Evolutionary conservation across 2,888 invertebrate genomes (phyloP), one percentile per base, ranked within the genome.

Genomic region (Pristionchus japonicus): DNA sequence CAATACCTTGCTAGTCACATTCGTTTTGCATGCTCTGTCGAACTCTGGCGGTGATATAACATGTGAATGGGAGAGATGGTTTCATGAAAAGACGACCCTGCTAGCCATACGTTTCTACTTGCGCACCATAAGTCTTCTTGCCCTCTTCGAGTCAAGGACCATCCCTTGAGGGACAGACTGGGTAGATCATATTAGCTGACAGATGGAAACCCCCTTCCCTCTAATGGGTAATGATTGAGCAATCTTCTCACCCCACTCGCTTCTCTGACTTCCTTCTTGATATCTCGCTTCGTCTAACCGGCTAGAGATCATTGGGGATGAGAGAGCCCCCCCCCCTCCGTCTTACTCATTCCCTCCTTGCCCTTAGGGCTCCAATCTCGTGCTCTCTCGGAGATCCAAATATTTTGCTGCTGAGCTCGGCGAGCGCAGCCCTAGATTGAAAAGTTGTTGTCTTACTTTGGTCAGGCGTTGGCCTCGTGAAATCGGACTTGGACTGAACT

Each of bases 211-310:
- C 57, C 40, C 77, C 43, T 34, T 77, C 43, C 77, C 77, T 27
- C 77, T 77, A 77, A 77, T 77, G 77, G 77, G 43, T 40, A 77
- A 77, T 77, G 77, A 77, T 77, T 77, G 77, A 77, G 77, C 77
- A 77, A 77, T 77, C 77, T 77, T 77, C 77, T 77, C 77, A 77
- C 77, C 47, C 77, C 20, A 15, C 23, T 43, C 27, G 27, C 34
- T n/a, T 49, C n/a, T n/a, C n/a, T n/a, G n/a, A n/a, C n/a, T n/a
- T n/a, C n/a, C n/a, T n/a, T n/a, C n/a, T n/a, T n/a, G n/a, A n/a
- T n/a, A n/a, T n/a, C n/a, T n/a, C n/a, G n/a, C n/a, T n/a, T n/a
- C n/a, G n/a, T n/a, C n/a, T n/a, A n/a, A n/a, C n/a, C n/a, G n/a
- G n/a, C n/a, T n/a, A n/a, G n/a, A n/a, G n/a, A n/a, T n/a, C n/a